A percentile compares a stretch with the other conserved stretches of the same genome.
Evolutionary conservation across 2,113 vertebrate genomes (phyloP).

Genomic region (Butastur rufipennis): DNA sequence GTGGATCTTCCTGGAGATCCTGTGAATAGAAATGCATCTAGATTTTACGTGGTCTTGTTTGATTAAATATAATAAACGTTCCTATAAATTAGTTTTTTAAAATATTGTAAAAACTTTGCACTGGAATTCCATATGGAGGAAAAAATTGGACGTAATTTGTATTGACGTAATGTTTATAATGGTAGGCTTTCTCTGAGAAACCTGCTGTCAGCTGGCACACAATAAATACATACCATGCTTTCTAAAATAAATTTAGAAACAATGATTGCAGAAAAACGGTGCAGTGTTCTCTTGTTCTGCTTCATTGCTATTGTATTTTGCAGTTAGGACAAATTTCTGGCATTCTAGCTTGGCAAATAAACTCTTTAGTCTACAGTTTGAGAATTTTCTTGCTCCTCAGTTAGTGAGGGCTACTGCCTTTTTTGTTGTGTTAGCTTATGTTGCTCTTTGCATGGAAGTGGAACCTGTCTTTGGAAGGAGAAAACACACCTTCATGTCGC

Average conservation of each 20-base stretch:
- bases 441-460: not conserved
- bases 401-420: not conserved
- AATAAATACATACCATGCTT: not conserved
- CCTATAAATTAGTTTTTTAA: not conserved
- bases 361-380: not conserved
- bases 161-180: not conserved
- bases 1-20: not conserved
- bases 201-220: not conserved
- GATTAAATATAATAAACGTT: not conserved
- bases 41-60: not conserved
- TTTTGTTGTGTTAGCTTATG: not conserved
- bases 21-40: not conserved
- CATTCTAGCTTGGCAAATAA: not conserved
- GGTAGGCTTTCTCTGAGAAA: not conserved
- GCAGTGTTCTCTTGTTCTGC: not conserved
- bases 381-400: not conserved
- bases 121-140: not conserved
- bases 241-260: conserved; percentile 38
- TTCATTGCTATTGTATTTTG: not conserved
- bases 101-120: not conserved
- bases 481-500: not conserved
- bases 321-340: not conserved
- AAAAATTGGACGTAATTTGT: not conserved
- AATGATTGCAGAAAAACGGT: not conserved
- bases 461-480: not conserved